These are phyloP conservation scores for Cheilosia variabilis DNA, from an alignment of 2,888 invertebrate genomes.

Conservation along the genomic window DNA sequence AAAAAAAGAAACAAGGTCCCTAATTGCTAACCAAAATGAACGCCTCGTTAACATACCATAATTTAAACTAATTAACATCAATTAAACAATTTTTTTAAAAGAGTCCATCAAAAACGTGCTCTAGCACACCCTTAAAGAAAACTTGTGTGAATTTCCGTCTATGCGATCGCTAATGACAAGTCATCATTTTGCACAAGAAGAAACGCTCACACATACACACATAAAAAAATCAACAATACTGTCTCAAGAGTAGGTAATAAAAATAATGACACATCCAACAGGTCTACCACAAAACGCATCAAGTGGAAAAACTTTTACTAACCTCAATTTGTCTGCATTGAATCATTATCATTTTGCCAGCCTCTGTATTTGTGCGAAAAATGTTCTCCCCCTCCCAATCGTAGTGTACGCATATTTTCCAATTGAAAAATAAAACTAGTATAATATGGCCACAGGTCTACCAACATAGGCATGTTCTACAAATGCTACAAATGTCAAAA, in stretches of 20 bases:
- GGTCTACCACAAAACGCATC: slow-evolving; percentile 8
- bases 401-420: slow-evolving; percentile 14
- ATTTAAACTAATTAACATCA: slow-evolving; percentile 43
- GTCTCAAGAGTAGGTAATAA: slow-evolving; percentile 8
- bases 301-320: slow-evolving; percentile 46
- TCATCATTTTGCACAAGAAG: slow-evolving; percentile 7
- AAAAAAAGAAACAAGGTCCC: background rate
- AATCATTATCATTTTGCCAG: slow-evolving; percentile 27
- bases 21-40: slow-evolving; percentile 24
- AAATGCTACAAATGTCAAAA: slow-evolving; percentile 27
- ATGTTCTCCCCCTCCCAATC: background rate
- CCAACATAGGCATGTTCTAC: slow-evolving; percentile 15
- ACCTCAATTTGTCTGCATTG: slow-evolving; percentile 43
- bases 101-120: slow-evolving; percentile 13
- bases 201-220: background rate
- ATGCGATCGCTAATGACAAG: slow-evolving; percentile 14
- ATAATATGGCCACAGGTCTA: slow-evolving; percentile 16
- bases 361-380: slow-evolving; percentile 21
- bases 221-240: slow-evolving; percentile 1
- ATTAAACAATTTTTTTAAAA: slow-evolving; percentile 24
- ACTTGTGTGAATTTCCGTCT: background rate
- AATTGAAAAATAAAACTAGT: slow-evolving; percentile 40
- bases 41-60: slow-evolving; percentile 20
- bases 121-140: slow-evolving; percentile 25
- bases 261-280: slow-evolving; percentile 39